Conservation (phyloP, 2,113 vertebrate genomes). For the Eudyptes chrysolophus region DNA sequence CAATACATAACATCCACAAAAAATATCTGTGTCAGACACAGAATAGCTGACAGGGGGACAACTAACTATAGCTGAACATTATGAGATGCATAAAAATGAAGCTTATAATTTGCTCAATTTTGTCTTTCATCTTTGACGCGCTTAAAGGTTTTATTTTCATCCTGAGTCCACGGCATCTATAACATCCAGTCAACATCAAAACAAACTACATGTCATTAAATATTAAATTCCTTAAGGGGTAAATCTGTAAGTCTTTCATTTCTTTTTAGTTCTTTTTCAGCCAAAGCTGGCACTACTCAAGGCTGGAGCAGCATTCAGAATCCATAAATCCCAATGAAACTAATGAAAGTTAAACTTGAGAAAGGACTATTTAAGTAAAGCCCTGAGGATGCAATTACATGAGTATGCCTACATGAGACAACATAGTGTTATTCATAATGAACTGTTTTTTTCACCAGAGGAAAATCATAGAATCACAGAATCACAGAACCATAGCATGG, state of each 20-base stretch:
- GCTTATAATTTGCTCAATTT: neutral
- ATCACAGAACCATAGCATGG: neutral
- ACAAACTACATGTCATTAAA: conserved; percentile 2
- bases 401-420: neutral
- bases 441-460: neutral
- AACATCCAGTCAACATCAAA: neutral
- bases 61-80: neutral
- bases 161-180: neutral
- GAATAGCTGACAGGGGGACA: neutral
- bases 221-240: neutral
- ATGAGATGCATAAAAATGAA: neutral
- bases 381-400: neutral
- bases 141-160: conserved; percentile 19
- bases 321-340: neutral
- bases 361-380: neutral
- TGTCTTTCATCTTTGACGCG: neutral
- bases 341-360: neutral
- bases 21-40: neutral
- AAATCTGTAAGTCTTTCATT: neutral
- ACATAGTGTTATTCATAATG: neutral
- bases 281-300: neutral
- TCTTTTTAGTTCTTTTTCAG: neutral
- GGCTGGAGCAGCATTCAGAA: neutral
- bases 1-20: neutral
- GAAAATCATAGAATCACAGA: neutral